A percentile compares a stretch with the other conserved stretches of the same genome.
These are phyloP conservation scores for Drosophila nigromelanica DNA, from an alignment of 1,140 invertebrate genomes.

Conservation along the genomic window DNA sequence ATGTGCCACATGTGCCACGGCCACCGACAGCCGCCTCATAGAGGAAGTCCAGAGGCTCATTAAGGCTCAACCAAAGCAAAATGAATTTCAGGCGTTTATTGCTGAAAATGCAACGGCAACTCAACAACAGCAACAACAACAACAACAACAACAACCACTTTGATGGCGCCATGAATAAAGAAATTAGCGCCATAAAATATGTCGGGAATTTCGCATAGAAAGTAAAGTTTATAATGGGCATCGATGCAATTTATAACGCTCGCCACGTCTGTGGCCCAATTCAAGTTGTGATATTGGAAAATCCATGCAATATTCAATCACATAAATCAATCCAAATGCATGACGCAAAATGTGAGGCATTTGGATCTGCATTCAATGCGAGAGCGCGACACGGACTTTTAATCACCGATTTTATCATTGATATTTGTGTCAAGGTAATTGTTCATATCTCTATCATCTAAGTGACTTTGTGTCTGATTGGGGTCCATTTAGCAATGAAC, in stretches of 20 bases:
- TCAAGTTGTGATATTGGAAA: slow-evolving; percentile 32
- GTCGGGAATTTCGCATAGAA: slow-evolving; percentile 38
- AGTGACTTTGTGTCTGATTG: too few relatives aligned
- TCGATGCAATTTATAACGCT: slow-evolving; percentile 36
- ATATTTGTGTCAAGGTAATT: too few relatives aligned
- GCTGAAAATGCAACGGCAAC: slow-evolving; percentile 31
- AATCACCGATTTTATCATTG: too few relatives aligned
- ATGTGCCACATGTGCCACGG: slow-evolving; percentile 41
- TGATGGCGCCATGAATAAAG: slow-evolving; percentile 67
- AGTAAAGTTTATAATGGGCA: slow-evolving; percentile 20
- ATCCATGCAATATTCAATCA: slow-evolving; percentile 44
- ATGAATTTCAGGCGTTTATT: slow-evolving; percentile 51
- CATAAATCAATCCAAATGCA: slow-evolving; percentile 28
- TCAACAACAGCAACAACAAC: slow-evolving; percentile 9
- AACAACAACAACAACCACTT: slow-evolving; percentile 8
- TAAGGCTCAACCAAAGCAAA: slow-evolving; percentile 31
- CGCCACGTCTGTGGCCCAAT: slow-evolving; percentile 29
- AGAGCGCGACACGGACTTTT: too few relatives aligned
- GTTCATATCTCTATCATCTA: too few relatives aligned
- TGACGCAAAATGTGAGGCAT: not conserved
- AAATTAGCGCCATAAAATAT: slow-evolving; percentile 66
- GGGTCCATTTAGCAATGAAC: too few relatives aligned
- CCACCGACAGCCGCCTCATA: not conserved
- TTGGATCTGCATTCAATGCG: not conserved
- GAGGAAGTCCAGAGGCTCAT: slow-evolving; percentile 22